Evolutionary conservation across 2,888 invertebrate species (phyloP), one percentile per base, ranked within the genome.

Genomic region (Caradrina clavipalpis): DNA sequence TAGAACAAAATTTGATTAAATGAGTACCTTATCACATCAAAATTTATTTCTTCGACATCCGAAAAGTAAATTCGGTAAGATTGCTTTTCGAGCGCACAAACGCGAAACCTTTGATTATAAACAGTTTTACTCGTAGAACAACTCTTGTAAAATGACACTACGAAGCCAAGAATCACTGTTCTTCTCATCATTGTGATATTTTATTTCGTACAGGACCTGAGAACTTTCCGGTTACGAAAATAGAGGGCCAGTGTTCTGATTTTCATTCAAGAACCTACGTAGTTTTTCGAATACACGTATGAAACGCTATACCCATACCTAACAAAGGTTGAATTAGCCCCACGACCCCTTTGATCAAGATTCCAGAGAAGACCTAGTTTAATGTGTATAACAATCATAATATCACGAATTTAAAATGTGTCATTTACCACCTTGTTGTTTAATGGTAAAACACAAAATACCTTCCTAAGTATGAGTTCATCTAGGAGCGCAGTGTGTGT

Each of bases 401-500:
- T 31, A 42, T 45, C 15, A 45, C 17, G 42, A 45, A 15, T 45
- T 45, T 45, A 39, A 7, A 11, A 39, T 39, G 39, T 45, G 42
- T 45, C 15, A 15, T 45, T 45, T 45, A 1, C 17, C 45, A 45
- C 45, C 17, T 5, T 15, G 1, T 17, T 45, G 45, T 17, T 42
- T 15, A 42, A 42, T 4, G 42, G 50, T 42, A 39, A 31, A 31
- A 57, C 15, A 57, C 15, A 57, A 60, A 47, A 57, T 26, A 54
- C 55, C 45, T 39, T n/a, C 11, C 22, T 58, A 39, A 39, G 21
- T 51, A 50, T 15, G 31, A 47, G 6, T 79, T 63, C 58, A 69
- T 80, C 61, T 80, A 76, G 63, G 57, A 80, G 53, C 19, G 66
- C 51, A 76, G 31, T 39, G 39, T 63, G 77, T 69, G 65, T 83